Conservation (phyloP, 1,140 invertebrate species). For the Drosophila santomea region DNA sequence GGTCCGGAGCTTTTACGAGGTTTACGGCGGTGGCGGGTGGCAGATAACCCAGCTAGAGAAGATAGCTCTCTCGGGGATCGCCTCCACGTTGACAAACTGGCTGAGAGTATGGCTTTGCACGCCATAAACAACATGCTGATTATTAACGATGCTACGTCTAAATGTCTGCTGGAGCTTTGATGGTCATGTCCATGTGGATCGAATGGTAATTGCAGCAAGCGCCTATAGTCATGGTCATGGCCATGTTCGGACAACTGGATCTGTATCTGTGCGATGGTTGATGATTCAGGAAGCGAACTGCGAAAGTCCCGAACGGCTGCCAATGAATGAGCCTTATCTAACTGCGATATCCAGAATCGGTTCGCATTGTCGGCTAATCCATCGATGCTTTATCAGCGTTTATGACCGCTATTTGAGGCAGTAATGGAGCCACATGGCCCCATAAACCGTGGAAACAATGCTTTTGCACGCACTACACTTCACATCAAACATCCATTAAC, state of each 20-base stretch:
- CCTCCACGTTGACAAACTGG: background rate
- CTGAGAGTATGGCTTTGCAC: conserved; percentile 19
- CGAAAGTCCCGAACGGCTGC: conserved; percentile 1
- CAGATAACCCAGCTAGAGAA: conserved; percentile 16
- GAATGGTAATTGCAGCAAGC: conserved; percentile 4
- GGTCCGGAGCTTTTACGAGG: background rate
- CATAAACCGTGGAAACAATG: conserved; percentile 26
- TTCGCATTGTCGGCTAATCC: conserved; percentile 23
- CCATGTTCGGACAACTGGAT: conserved; percentile 6
- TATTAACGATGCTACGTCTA: background rate
- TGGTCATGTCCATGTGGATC: conserved; percentile 21
- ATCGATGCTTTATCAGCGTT: conserved; percentile 41
- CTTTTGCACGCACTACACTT: conserved; percentile 28
- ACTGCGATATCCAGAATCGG: conserved; percentile 4
- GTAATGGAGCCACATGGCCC: conserved; percentile 14
- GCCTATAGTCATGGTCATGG: conserved; percentile 14
- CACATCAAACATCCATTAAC: conserved; percentile 44
- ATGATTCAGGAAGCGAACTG: background rate
- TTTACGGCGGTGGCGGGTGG: conserved; percentile 3
- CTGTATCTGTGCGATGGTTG: background rate
- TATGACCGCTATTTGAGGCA: conserved; percentile 23
- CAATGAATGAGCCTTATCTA: background rate
- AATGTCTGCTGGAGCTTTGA: conserved; percentile 8
- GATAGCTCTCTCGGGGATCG: conserved; percentile 18
- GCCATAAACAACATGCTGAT: conserved; percentile 18